These are phyloP conservation scores for Ailuropoda melanoleuca DNA, from an alignment of 2,113 vertebrate species.

Conservation along the genomic window DNA sequence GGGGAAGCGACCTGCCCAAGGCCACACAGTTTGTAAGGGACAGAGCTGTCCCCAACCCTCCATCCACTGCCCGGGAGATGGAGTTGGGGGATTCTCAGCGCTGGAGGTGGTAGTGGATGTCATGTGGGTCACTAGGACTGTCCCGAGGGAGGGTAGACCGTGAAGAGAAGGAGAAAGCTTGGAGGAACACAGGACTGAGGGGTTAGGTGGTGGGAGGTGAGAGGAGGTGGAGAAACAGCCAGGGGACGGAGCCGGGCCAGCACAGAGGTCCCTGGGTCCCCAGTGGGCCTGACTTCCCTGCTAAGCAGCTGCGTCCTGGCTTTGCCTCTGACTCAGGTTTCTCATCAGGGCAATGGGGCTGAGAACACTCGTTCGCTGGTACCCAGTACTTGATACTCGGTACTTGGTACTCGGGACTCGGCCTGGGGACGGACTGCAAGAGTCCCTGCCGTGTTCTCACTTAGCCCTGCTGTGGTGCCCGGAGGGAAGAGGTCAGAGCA, in stretches of 20 bases:
- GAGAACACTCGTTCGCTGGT: accelerated
- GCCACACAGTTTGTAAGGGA: background rate
- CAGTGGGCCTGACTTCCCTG: background rate
- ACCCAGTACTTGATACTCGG: too few species aligned
- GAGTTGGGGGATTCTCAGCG: background rate
- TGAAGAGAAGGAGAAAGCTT: background rate
- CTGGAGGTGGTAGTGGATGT: background rate
- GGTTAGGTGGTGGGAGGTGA: background rate
- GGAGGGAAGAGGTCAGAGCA: background rate
- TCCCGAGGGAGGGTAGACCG: background rate
- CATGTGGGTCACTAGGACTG: accelerated
- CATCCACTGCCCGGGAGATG: background rate
- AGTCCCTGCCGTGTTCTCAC: background rate
- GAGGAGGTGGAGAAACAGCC: background rate
- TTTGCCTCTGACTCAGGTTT: background rate
- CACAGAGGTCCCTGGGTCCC: background rate
- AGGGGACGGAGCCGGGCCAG: background rate
- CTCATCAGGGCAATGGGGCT: background rate
- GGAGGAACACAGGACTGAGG: accelerated
- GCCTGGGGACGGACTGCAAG: background rate
- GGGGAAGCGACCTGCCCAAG: background rate
- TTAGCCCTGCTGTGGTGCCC: too few species aligned
- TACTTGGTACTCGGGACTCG: too few species aligned
- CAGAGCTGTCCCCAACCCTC: background rate
- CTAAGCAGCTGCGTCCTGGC: background rate